Base-by-base conservation (phyloP, 2,888 invertebrate genomes). In the Lamellibrachia satsuma region DNA sequence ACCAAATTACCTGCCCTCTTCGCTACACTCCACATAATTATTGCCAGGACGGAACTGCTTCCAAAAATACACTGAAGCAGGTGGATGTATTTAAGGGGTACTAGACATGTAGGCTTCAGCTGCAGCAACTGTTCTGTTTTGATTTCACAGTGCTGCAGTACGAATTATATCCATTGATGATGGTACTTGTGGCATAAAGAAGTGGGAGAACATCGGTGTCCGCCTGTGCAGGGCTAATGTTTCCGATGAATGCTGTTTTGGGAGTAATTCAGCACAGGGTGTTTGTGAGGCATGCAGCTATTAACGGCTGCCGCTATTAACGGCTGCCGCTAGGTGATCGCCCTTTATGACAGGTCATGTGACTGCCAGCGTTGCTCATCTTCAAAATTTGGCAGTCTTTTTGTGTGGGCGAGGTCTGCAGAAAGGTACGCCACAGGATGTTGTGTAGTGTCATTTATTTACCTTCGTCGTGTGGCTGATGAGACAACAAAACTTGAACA, bases 251-350 rank as follows among this genome's bases (percentile, higher is more conserved):
- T 22, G 75, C 15, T 75, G 75, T 75, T 75, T 75, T 75, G 75
- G 75, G 75, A 75, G 75, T 75, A 75, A 75, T 75, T 75, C 75
- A 22, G 75, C 75, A 75, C n/a, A 75, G 75, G 75, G 75, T 75
- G 75, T 22, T 75, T 15, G 75, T n/a, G 22, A 75, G 39, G 75
- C 22, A 22, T 75, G 75, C 22, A 22, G 75, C 75, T 75, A 75
- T 75, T 75, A 75, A 75, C 6, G 22, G 75, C 15, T n/a, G 75
- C 75, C 75, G n/a, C 75, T n/a, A 75, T 75, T 75, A 75, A 75
- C 6, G 22, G 75, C 15, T n/a, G 75, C 75, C 75, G n/a, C 75
- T n/a, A 75, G 75, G 75, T 75, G 75, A 15, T 75, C 75, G 75
- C 22, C 75, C 75, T 75, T 15, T 75, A 6, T n/a, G 75, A n/a